Evolutionary conservation across 2,797 vertebrate species (phyloP).

Genomic region (Protonibea diacanthus): DNA sequence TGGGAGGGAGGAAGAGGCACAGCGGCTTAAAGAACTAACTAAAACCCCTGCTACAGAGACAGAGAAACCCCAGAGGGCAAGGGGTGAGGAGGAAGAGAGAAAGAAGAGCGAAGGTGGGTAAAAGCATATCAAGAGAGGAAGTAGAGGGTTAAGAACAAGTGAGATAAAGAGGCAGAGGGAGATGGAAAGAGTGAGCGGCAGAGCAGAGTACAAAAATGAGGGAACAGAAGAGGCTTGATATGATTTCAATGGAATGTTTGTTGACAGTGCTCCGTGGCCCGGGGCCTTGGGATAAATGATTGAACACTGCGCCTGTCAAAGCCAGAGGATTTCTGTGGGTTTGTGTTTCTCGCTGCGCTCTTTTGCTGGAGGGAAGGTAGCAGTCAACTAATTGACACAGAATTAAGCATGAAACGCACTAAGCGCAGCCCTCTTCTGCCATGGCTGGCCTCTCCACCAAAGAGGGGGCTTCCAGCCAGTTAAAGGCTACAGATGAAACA

Average conservation of each 20-base stretch:
- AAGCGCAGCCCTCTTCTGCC: constrained; percentile 89
- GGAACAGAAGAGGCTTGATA: constrained; percentile 93
- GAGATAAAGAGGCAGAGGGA: constrained; percentile 72
- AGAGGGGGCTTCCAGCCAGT: constrained; percentile 71
- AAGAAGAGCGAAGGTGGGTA: constrained; percentile 74
- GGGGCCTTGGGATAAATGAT: constrained; percentile 95
- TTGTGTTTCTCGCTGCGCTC: constrained; percentile 90
- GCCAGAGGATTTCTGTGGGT: constrained; percentile 94
- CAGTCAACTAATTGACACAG: constrained; percentile 99
- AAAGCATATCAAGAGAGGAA: constrained; percentile 64
- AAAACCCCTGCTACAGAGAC: constrained; percentile 67
- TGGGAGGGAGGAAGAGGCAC: constrained; percentile 67
- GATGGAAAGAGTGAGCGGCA: constrained; percentile 78
- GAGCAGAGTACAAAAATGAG: constrained; percentile 83
- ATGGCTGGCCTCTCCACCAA: constrained; percentile 75
- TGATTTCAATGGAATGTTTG: constrained; percentile 96
- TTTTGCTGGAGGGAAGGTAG: constrained; percentile 97
- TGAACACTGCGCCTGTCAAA: constrained; percentile 96
- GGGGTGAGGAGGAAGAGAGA: constrained; percentile 66
- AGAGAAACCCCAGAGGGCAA: constrained; percentile 73
- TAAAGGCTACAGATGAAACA: constrained; percentile 67
- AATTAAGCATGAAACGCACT: constrained; percentile 99
- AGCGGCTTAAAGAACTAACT: constrained; percentile 67
- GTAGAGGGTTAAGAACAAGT: constrained; percentile 65
- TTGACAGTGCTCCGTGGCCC: constrained; percentile 94